Percentiles rank a stretch among this genome's conserved stretches.
These are phyloP conservation scores for Rhopalosiphum nymphaeae DNA, from an alignment of 2,888 invertebrate genomes.

Conservation along the genomic window DNA sequence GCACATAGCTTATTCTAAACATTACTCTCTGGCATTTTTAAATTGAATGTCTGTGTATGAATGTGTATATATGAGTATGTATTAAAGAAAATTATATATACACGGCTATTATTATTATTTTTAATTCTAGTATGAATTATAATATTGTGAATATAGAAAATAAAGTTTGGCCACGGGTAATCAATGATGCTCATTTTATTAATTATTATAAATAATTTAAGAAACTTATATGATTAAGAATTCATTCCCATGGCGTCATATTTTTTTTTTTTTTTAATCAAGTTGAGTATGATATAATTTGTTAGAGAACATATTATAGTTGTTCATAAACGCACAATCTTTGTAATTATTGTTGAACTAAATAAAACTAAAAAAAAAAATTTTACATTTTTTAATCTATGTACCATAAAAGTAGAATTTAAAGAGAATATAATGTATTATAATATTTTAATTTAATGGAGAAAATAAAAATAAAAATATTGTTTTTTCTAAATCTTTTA, in stretches of 20 bases:
- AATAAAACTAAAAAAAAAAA: neutral
- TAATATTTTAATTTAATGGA: neutral
- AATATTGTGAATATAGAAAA: constrained; percentile 9
- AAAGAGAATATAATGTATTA: neutral
- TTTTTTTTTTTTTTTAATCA: neutral
- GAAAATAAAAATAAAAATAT: neutral
- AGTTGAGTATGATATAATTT: neutral
- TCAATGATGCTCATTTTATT: neutral
- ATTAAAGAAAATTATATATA: constrained; percentile 22
- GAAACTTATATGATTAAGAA: neutral
- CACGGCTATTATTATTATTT: constrained; percentile 1
- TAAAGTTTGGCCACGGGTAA: neutral
- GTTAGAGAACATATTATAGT: neutral
- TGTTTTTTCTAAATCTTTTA: neutral
- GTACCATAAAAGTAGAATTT: neutral
- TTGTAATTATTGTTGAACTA: neutral
- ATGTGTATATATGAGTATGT: neutral
- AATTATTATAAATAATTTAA: constrained; percentile 37
- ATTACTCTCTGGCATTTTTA: neutral
- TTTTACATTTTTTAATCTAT: neutral
- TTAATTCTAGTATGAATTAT: neutral
- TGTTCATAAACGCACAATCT: neutral
- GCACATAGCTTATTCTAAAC: constrained; percentile 19
- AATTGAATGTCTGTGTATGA: neutral
- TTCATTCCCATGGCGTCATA: neutral